Conservation (phyloP, 2,888 invertebrate genomes). For the Trissolcus japonicus region DNA sequence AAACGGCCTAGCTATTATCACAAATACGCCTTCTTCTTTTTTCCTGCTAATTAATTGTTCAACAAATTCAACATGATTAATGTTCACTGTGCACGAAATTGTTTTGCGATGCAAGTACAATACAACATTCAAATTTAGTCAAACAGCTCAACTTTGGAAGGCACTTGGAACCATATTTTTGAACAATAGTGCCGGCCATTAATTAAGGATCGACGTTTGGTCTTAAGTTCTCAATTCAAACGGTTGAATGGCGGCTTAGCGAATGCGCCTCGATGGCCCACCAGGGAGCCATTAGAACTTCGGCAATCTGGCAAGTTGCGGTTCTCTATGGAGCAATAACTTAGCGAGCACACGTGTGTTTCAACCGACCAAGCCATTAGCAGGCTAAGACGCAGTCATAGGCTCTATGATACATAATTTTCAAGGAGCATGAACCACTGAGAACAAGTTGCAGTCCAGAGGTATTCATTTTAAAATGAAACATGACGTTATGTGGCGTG, state of each 20-base stretch:
- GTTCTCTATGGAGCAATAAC: slow-evolving; percentile 50
- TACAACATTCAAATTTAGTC: no score
- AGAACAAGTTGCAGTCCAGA: slow-evolving; percentile 17
- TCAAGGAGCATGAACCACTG: slow-evolving; percentile 25
- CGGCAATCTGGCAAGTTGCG: slow-evolving; percentile 58
- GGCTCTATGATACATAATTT: slow-evolving; percentile 37
- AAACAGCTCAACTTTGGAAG: no score
- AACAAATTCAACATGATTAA: no score
- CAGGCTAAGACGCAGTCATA: slow-evolving; percentile 30
- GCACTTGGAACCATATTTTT: no score
- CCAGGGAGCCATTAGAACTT: slow-evolving; percentile 64
- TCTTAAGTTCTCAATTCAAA: slow-evolving; percentile 10
- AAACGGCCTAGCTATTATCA: neutral
- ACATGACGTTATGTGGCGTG: slow-evolving; percentile 25
- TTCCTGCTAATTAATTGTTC: no score
- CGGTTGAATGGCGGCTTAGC: slow-evolving; percentile 47
- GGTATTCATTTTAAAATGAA: slow-evolving; percentile 44
- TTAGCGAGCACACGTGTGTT: slow-evolving; percentile 57
- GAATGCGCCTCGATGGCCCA: slow-evolving; percentile 60
- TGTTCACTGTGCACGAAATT: no score
- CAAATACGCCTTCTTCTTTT: no score
- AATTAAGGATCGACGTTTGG: slow-evolving; percentile 34
- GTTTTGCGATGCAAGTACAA: no score
- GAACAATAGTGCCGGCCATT: slow-evolving; percentile 7
- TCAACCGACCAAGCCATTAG: slow-evolving; percentile 42